Conservation (phyloP, 2,888 invertebrate genomes). For the Gymnocheta viridis region DNA sequence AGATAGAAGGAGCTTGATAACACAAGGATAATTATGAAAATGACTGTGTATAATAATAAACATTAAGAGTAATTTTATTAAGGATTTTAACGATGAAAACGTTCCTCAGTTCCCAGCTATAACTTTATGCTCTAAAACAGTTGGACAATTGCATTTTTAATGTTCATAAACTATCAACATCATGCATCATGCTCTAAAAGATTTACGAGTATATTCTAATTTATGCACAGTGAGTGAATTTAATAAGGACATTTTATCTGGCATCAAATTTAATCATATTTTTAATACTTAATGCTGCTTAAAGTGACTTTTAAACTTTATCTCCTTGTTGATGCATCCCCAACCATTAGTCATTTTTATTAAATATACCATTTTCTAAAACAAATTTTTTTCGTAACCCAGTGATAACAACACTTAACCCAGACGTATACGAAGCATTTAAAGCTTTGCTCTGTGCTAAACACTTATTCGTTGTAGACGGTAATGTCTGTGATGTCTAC, state of each 20-base stretch:
- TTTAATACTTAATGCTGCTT: constrained; percentile 40
- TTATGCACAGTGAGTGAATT: constrained; percentile 26
- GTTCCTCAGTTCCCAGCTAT: neutral
- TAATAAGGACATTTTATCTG: constrained; percentile 12
- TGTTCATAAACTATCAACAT: constrained; percentile 8
- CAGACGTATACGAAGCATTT: constrained; percentile 38
- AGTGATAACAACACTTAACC: constrained; percentile 58
- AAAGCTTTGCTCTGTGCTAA: constrained; percentile 11
- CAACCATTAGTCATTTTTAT: constrained; percentile 64
- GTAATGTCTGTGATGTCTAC: constrained; percentile 23
- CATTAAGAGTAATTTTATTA: constrained; percentile 9
- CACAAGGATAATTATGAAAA: constrained; percentile 31
- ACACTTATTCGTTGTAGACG: constrained; percentile 24
- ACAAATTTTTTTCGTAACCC: constrained; percentile 17
- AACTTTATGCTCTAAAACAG: constrained; percentile 55
- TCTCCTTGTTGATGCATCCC: constrained; percentile 38
- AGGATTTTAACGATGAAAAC: constrained; percentile 13
- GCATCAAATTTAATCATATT: constrained; percentile 37
- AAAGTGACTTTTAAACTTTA: constrained; percentile 62
- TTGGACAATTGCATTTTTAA: constrained; percentile 51
- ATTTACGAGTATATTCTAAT: constrained; percentile 24
- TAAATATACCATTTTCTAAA: constrained; percentile 38
- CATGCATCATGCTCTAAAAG: constrained; percentile 30
- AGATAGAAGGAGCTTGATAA: neutral
- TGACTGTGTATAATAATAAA: neutral